Percentiles rank a stretch among this genome's conserved stretches.
These are phyloP conservation scores for Eulemur rubriventer DNA, from an alignment of 2,797 vertebrate genomes.

Conservation along the genomic window DNA sequence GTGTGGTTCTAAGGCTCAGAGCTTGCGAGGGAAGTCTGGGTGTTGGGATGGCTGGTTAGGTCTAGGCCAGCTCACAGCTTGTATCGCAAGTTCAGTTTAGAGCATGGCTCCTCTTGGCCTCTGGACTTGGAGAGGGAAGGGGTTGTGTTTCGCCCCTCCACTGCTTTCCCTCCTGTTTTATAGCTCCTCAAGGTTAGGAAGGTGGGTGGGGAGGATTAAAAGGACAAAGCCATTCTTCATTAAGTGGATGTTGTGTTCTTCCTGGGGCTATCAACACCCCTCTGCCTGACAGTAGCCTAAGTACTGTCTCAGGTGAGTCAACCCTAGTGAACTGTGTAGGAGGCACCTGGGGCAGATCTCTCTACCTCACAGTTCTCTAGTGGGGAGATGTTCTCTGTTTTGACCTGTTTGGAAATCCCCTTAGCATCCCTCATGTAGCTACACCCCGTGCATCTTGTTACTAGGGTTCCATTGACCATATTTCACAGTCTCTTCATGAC, in stretches of 20 bases:
- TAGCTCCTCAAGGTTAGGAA: not conserved
- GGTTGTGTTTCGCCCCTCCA: not conserved
- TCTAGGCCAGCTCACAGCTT: not conserved
- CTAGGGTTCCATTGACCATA: not conserved
- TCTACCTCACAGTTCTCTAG: not conserved
- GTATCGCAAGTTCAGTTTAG: not conserved
- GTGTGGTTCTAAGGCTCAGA: not conserved
- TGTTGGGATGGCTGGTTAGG: not conserved
- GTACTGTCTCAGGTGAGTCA: not conserved
- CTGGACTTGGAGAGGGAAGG: not conserved
- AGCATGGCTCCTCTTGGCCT: not conserved
- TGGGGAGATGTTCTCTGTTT: not conserved
- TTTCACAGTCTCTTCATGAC: not conserved
- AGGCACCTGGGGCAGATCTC: not conserved
- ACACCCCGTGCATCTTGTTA: not conserved
- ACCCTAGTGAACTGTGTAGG: not conserved
- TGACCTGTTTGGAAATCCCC: not conserved
- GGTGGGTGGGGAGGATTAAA: not conserved
- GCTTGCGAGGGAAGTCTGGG: not conserved
- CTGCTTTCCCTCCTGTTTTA: not conserved
- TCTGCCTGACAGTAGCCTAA: not conserved
- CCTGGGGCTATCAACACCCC: not conserved
- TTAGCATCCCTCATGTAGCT: not conserved
- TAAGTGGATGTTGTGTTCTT: not conserved
- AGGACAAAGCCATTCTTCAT: not conserved